Evolutionary conservation across 2,797 vertebrate genomes (phyloP), one percentile per base, ranked within the genome.

Genomic region (Melanotaenia trifasciata): DNA sequence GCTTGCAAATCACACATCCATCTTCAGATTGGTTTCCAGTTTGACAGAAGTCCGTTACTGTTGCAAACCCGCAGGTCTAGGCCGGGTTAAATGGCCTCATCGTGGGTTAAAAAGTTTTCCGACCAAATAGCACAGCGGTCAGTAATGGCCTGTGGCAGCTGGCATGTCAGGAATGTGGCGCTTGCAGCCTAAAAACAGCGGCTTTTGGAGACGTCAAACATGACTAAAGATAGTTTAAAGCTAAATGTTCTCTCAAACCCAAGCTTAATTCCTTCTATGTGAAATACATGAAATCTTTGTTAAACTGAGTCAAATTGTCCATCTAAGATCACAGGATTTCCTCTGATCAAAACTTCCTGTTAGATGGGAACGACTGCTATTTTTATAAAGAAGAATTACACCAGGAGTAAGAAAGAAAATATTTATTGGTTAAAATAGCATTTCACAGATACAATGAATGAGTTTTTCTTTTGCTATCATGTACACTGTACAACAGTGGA

Each of bases 341-440:
- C 28, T 28, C 28, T 28, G 0, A 24, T 51, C 45, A 47, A 2
- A 20, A 7, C 6, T 9, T n/a, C 45, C 45, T n/a, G 43, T 18
- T 47, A n/a, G 45, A 10, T n/a, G 6, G 14, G 45, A 47, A 47
- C 4, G 43, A 18, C 11, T 35, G 33, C 6, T 35, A 28, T 35
- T 35, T 35, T 35, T 1, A 35, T 35, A 35, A 38, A 14, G 13
- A 40, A 14, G 13, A 40, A 40, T 14, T 12, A 14, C 8, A 4
- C 12, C 81, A 71, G 56, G 58, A 3, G 35, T 90, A 87, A 87
- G 89, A 94, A 92, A 92, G 90, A 93, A 96, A 94, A 96, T 94
- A 93, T 99, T 99, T 99, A 99, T 98, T 99, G 96, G 96, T 96
- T 98, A 97, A 97, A 94, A 94, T 91, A 93, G 80, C 75, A 87